A percentile compares a stretch with the other conserved stretches of the same genome.
Conservation (phyloP, 2,888 invertebrate species). For the Linnaemya vulpina region DNA sequence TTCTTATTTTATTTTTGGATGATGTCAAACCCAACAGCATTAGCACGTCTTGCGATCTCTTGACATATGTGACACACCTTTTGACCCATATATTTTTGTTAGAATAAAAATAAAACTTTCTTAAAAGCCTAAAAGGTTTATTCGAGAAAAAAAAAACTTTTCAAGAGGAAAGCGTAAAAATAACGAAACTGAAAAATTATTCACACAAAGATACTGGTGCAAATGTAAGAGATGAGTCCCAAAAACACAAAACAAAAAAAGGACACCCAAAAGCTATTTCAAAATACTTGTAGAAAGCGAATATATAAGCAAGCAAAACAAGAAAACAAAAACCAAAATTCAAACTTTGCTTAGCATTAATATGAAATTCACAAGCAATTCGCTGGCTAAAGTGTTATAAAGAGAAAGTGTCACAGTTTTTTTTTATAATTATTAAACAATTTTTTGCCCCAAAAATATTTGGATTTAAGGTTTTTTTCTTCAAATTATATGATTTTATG, state of each 20-base stretch:
- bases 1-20: constrained; percentile 50
- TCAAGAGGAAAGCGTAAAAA: constrained; percentile 30
- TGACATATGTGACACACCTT: constrained; percentile 80
- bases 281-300: constrained; percentile 4
- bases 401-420: constrained; percentile 26
- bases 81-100: constrained; percentile 77
- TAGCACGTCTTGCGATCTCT: constrained; percentile 76
- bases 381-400: constrained; percentile 45
- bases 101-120: constrained; percentile 22
- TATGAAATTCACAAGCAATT: constrained; percentile 54
- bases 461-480: background rate
- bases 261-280: constrained; percentile 54
- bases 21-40: constrained; percentile 68
- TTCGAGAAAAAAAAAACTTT: constrained; percentile 7
- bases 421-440: background rate
- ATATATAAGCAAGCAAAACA: constrained; percentile 21
- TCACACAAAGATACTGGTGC: too few relatives aligned
- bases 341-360: constrained; percentile 21
- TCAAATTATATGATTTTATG: background rate
- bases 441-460: background rate
- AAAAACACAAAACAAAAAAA: constrained; percentile 6
- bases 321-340: constrained; percentile 22
- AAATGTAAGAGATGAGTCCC: background rate
- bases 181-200: constrained; percentile 31
- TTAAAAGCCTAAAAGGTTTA: constrained; percentile 69